Evolutionary conservation across 2,888 invertebrate species (phyloP).

Genomic region (Agrotis puta): DNA sequence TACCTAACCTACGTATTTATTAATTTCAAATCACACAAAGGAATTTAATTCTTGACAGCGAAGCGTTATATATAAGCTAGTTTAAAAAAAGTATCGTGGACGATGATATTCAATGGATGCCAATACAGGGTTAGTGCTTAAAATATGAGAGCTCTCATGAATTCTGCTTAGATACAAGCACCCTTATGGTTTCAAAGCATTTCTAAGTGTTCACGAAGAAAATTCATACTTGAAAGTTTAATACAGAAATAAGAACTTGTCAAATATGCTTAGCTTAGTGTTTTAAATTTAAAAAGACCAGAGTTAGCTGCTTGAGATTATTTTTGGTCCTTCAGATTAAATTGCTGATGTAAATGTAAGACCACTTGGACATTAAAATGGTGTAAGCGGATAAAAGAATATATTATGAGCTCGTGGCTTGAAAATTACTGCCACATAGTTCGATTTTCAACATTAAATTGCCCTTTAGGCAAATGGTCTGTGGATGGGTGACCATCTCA

Average conservation of each 20-base stretch:
- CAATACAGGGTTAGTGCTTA: conserved; percentile 49
- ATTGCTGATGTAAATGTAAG: background rate
- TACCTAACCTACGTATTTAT: background rate
- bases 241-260: conserved; percentile 40
- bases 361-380: background rate
- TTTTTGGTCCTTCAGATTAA: conserved; percentile 4
- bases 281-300: conserved; percentile 15
- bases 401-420: no score
- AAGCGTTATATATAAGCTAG: conserved; percentile 31
- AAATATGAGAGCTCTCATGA: conserved; percentile 52
- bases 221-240: conserved; percentile 45
- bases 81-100: conserved; percentile 43
- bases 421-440: no score
- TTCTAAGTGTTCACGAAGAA: conserved; percentile 48
- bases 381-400: background rate
- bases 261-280: conserved; percentile 34
- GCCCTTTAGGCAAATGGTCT: no score
- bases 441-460: no score
- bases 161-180: conserved; percentile 53
- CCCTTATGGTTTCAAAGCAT: conserved; percentile 57
- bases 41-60: conserved; percentile 16
- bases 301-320: background rate
- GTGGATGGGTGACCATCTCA: no score
- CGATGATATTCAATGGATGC: conserved; percentile 46
- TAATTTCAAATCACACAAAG: conserved; percentile 2